phyloP scores from a whole-genome alignment of 2,797 vertebrate species.

The Cossypha heuglini region DNA sequence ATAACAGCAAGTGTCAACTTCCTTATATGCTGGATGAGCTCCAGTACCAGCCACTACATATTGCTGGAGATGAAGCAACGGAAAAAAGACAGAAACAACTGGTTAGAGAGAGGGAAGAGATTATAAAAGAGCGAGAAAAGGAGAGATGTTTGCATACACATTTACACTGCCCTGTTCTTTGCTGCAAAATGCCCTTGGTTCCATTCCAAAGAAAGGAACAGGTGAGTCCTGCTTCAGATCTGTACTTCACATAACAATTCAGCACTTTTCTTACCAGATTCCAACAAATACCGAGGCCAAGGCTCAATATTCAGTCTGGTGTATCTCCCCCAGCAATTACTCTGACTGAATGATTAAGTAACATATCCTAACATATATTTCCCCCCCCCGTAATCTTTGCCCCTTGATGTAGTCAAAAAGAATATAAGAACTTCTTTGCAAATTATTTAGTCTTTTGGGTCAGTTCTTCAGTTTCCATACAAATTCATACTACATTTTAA shows the following conservation, averaged over 20 bases:
- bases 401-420: neutral
- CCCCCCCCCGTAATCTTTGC: neutral
- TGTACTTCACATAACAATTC: neutral
- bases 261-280: neutral
- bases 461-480: neutral
- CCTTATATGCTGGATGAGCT: neutral
- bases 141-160: neutral
- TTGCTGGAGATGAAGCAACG: neutral
- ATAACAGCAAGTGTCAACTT: neutral
- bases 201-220: neutral
- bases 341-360: neutral
- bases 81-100: neutral
- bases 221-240: neutral
- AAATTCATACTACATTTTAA: neutral
- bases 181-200: neutral
- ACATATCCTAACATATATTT: neutral
- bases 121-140: neutral
- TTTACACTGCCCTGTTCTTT: neutral
- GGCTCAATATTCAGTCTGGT: neutral
- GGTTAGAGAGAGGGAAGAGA: neutral
- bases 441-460: neutral
- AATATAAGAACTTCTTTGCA: neutral
- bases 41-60: neutral
- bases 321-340: neutral
- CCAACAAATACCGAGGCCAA: neutral